Evolutionary conservation across 2,888 invertebrate genomes (phyloP).

Genomic region (Drosophila lacicola): DNA sequence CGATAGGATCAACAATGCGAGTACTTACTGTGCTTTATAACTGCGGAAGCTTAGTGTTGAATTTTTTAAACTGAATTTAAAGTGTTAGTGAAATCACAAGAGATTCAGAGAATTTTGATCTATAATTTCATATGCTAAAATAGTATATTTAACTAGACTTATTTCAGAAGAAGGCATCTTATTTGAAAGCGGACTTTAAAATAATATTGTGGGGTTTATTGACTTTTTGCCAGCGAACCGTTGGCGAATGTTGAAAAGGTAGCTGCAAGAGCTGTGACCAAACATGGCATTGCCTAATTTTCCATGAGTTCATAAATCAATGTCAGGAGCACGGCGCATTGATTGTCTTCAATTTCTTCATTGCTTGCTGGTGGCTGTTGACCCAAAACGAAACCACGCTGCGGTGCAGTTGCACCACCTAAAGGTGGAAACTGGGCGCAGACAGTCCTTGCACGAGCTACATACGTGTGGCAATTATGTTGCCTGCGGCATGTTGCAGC

Average conservation of each 20-base stretch:
- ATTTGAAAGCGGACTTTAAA: neutral
- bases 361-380: slow-evolving; percentile 41
- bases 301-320: slow-evolving; percentile 83
- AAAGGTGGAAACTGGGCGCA: slow-evolving; percentile 37
- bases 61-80: too few relatives aligned
- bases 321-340: slow-evolving; percentile 76
- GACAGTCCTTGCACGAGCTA: slow-evolving; percentile 46
- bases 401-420: slow-evolving; percentile 29
- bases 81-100: too few relatives aligned
- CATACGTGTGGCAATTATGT: slow-evolving; percentile 77
- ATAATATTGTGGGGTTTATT: slow-evolving; percentile 36
- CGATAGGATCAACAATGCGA: slow-evolving; percentile 15
- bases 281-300: slow-evolving; percentile 84
- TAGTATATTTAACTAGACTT: too few relatives aligned
- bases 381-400: slow-evolving; percentile 46
- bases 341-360: slow-evolving; percentile 80
- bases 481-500: slow-evolving; percentile 43
- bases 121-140: too few relatives aligned
- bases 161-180: neutral
- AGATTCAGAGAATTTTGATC: too few relatives aligned
- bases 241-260: slow-evolving; percentile 31
- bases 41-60: too few relatives aligned
- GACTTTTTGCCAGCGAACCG: slow-evolving; percentile 27
- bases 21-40: neutral
- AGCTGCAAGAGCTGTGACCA: slow-evolving; percentile 60